Evolutionary conservation across 2,797 vertebrate species (phyloP), one percentile per base, ranked within the genome.

Genomic region (Poecilia velifera): DNA sequence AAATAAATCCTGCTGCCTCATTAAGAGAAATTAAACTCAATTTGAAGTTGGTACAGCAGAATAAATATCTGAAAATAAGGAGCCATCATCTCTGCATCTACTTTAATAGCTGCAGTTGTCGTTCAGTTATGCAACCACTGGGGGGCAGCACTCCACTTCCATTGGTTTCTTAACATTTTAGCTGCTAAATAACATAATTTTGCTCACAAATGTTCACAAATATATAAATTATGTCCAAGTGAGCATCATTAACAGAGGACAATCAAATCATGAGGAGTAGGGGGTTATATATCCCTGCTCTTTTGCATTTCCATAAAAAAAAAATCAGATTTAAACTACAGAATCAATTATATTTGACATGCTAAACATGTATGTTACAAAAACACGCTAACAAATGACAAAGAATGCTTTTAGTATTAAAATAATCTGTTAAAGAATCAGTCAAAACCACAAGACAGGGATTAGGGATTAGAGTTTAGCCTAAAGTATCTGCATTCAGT

Each of bases 11-110:
- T 25, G 14, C 47, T 46, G 34, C 53, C 31, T 16, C 72, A 59
- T 74, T 47, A 59, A 9, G 55, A 84, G 91, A 97, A 96, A 89
- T 25, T 25, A 5, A 70, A 22, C 36, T 25, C 10, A n/a, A n/a
- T 70, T 9, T 36, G 2, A 66, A 39, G 62, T 39, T 36, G 62
- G 22, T 39, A 39, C 62, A 39, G 31, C 62, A 66, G 62, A 66
- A 66, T 39, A 13, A 49, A 51, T 1, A 14, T 18, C 53, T 62
- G 66, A 72, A 46, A 72, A 36, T 20, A 36, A 6, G 25, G 13
- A 4, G 8, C 8, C 16, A 1, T 39, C 0, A 12, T 10, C 46
- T 36, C 18, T 13, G 12, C 22, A 8, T 51, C 31, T 66, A 22
- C 25, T 45, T 53, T 41, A 28, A 70, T 20, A 51, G 28, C 41